Conservation (phyloP, 2,797 vertebrate genomes). For the Capromys pilorides region DNA sequence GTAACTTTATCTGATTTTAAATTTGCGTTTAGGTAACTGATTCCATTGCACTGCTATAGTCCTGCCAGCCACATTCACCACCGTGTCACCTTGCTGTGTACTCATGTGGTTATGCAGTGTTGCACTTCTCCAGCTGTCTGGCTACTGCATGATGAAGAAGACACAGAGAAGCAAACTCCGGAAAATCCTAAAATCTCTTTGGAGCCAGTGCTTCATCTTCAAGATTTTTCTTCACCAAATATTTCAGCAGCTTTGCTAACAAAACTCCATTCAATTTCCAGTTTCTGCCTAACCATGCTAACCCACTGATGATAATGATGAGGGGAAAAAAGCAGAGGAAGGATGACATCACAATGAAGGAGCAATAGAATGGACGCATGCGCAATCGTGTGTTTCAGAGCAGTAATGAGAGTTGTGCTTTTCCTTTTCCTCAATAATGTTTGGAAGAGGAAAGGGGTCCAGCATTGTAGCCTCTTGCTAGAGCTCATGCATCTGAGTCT, state of each 20-base stretch:
- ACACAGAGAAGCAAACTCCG: background rate
- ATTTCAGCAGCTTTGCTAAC: conserved; percentile 38
- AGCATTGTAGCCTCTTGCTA: background rate
- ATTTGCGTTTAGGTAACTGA: background rate
- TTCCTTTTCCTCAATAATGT: background rate
- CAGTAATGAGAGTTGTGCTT: background rate
- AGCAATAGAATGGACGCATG: background rate
- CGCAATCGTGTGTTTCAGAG: background rate
- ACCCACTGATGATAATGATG: background rate
- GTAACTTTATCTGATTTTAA: conserved; percentile 37
- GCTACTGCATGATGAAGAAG: background rate
- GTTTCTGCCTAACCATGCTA: background rate
- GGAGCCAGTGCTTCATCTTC: conserved; percentile 5
- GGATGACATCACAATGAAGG: background rate
- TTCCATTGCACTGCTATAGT: background rate
- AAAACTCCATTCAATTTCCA: conserved; percentile 17
- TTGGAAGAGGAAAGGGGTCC: background rate
- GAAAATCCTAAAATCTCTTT: conserved; percentile 35
- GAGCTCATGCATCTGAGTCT: background rate
- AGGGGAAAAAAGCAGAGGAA: background rate
- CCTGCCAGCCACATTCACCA: background rate
- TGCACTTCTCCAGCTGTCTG: background rate
- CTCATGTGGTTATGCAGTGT: background rate
- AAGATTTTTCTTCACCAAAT: background rate
- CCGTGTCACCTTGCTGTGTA: background rate